Conservation (phyloP, 2,888 invertebrate species). For the Hemithea aestivaria region DNA sequence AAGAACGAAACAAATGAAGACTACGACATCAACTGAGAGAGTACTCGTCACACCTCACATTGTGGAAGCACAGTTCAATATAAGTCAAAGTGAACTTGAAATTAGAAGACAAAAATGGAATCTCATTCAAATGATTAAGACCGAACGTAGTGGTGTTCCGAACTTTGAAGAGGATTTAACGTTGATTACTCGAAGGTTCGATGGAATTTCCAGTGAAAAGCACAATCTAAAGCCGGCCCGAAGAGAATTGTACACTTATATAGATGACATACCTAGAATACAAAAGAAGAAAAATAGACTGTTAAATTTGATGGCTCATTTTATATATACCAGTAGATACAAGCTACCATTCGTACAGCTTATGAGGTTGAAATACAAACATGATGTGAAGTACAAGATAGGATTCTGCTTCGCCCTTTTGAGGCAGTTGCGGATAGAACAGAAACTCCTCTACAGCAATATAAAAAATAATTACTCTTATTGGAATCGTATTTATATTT, state of each 20-base stretch:
- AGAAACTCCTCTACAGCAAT: constrained; percentile 27
- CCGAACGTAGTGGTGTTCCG: no score
- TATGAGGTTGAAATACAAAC: constrained; percentile 37
- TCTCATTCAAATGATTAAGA: no score
- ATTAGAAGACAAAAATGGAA: no score
- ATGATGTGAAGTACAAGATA: constrained; percentile 30
- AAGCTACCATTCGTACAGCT: constrained; percentile 35
- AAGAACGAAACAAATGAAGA: no score
- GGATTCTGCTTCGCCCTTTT: constrained; percentile 40
- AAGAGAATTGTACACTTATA: constrained; percentile 4
- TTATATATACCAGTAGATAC: constrained; percentile 41
- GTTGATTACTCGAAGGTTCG: neutral
- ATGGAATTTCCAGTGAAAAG: no score
- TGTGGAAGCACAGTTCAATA: no score
- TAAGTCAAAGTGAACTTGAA: no score
- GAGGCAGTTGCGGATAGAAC: constrained; percentile 33
- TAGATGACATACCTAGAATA: neutral
- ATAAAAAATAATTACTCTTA: constrained; percentile 7
- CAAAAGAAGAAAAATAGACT: constrained; percentile 19
- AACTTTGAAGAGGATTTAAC: no score
- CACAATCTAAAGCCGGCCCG: neutral
- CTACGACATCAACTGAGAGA: no score
- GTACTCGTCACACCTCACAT: no score
- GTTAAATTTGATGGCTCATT: constrained; percentile 37
- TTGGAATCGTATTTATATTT: no score